Evolutionary conservation across 1,140 invertebrate species (phyloP).

Genomic region (Polypedilum pembai): DNA sequence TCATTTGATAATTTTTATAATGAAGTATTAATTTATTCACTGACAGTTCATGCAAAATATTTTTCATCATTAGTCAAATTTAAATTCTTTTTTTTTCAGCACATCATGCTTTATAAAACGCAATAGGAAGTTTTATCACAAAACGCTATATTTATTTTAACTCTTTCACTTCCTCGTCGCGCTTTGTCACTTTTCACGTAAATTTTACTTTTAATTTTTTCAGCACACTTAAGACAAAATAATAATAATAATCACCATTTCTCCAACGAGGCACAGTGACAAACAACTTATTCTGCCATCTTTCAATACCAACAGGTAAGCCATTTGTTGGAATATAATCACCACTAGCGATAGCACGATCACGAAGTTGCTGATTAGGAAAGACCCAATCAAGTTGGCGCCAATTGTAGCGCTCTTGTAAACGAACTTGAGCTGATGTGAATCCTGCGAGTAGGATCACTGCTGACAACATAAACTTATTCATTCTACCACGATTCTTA

Average conservation of each 20-base stretch:
- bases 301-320: constrained; percentile 68
- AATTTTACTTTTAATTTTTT: neutral
- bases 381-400: constrained; percentile 66
- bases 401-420: constrained; percentile 65
- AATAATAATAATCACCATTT: constrained; percentile 43
- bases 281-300: constrained; percentile 68
- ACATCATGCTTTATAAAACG: too few species aligned
- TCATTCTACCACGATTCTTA: neutral
- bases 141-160: neutral
- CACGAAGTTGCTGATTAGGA: constrained; percentile 51
- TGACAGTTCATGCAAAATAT: too few species aligned
- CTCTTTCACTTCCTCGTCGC: neutral
- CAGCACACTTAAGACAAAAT: neutral
- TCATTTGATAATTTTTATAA: too few species aligned
- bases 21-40: too few species aligned
- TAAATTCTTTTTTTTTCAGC: too few species aligned
- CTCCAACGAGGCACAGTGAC: constrained; percentile 69
- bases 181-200: neutral
- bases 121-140: too few species aligned
- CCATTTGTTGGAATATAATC: constrained; percentile 64
- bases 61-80: too few species aligned
- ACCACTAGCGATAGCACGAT: constrained; percentile 54
- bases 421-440: constrained; percentile 40
- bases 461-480: constrained; percentile 35
- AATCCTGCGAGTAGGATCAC: constrained; percentile 35